Conservation (phyloP, 2,113 vertebrate species). For the Raja brachyura region DNA sequence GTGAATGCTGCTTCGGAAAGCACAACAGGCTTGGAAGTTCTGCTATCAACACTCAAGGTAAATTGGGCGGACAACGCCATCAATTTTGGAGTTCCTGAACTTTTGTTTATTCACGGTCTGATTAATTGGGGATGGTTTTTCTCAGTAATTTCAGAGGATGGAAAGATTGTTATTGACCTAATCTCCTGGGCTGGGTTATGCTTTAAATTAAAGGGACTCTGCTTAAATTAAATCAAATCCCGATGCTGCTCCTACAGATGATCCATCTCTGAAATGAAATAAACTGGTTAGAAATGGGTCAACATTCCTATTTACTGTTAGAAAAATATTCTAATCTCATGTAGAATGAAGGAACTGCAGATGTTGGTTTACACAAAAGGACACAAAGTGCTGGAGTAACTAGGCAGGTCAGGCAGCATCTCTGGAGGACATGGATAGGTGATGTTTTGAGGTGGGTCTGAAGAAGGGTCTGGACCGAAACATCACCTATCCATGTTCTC, state of each 20-base stretch:
- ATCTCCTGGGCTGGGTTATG: background rate
- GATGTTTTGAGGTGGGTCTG: too few relatives aligned
- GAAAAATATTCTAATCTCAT: background rate
- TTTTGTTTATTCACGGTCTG: too few relatives aligned
- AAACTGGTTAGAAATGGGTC: background rate
- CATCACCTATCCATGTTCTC: too few relatives aligned
- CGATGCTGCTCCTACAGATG: too few relatives aligned
- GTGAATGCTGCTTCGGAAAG: conserved; percentile 62
- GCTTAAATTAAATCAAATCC: background rate
- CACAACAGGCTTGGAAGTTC: conserved; percentile 74
- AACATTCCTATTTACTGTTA: background rate
- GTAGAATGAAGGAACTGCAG: too few relatives aligned
- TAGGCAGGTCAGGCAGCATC: too few relatives aligned
- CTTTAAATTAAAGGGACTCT: background rate
- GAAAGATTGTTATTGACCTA: background rate
- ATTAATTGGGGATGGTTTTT: background rate
- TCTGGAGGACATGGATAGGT: too few relatives aligned
- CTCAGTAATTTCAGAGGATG: background rate
- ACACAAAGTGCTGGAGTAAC: too few relatives aligned
- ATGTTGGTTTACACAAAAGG: too few relatives aligned
- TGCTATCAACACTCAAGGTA: conserved; percentile 84
- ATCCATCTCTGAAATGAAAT: background rate
- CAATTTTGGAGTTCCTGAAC: background rate
- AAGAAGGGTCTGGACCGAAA: too few relatives aligned
- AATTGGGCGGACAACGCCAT: conserved; percentile 40